Base-by-base conservation (phyloP, 2,888 invertebrate genomes). In the Chouioia cunea region DNA sequence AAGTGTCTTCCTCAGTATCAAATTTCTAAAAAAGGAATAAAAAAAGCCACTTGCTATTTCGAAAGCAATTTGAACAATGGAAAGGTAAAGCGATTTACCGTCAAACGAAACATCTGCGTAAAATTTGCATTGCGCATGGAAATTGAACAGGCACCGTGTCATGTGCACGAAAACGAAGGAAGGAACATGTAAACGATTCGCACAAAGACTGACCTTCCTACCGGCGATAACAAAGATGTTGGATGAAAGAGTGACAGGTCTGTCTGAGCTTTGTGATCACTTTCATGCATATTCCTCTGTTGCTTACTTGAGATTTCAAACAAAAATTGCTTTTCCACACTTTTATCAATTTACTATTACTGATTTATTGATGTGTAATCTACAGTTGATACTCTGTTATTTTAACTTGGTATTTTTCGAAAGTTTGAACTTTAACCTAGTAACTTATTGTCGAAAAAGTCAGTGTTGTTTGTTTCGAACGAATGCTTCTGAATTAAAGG, bases 121-220 rank as follows among this genome's bases (percentile, higher is more conserved):
- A 57, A 47, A 63, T 69, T 69, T 63, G 63, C 63, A 63, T 57
- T 23, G 50, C 50, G 43, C 27, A 6, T 36, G 23, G 27, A 18
- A 44, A 46, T 36, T 18, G 27, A n/a, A 22, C 53, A 18, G 20
- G 15, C 16, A 36, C 1, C 18, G 18, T 53, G 64, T 70, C 70
- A 58, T 23, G 47, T 16, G 53, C 58, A 59, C 50, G 15, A 22
- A 27, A 6, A 2, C 20, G 36, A 6, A 12, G 10, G 36, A 36
- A 36, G 36, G 36, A 36, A 36, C 36, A 6, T 36, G 36, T 36
- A 36, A 36, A 36, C 36, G 36, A 36, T 12, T 36, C 16, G 47
- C 22, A 70, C 70, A 70, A 70, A 65, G 73, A 69, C 16, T 59
- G 63, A 64, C 75, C 71, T 73, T 73, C 75, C 53, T 54, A 53